Base-by-base conservation (phyloP, 2,888 invertebrate genomes). In the Leucania comma region DNA sequence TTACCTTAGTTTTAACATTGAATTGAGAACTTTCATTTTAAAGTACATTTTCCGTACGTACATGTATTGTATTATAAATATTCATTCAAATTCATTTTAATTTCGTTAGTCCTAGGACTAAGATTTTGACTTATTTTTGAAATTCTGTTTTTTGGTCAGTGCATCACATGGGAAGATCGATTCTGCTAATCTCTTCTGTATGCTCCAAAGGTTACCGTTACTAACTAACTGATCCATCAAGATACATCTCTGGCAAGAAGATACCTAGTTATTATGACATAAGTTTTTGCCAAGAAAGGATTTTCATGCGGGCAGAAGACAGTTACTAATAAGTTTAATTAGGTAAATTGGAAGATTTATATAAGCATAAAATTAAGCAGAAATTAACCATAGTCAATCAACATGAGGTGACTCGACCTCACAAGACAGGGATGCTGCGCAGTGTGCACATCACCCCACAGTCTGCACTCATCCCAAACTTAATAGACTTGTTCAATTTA, bases 401-500 rank as follows among this genome's bases (percentile, higher is more conserved):
- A 60, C 53, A 61, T 29, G 56, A 57, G 61, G 63, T 74, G 70
- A 75, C 38, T 35, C 64, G 67, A 68, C 56, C 68, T 60, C 68
- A 59, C 72, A 32, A 66, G 59, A 58, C 64, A 53, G 10, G 68
- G 29, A 48, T 57, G 59, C 59, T 46, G 54, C 59, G 67, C 72
- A 61, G 71, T 46, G 54, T 61, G 68, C 72, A 61, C 72, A 75
- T 59, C 59, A 26, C 68, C 77, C 76, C 79, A 82, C 80, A 84
- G 87, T 86, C 85, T 79, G 83, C 78, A 83, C 87, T 84, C 85
- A 81, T 84, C 86, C 76, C 74, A 78, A 82, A 81, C 77, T 77
- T 77, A 83, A 85, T 86, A 85, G 60, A 87, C 87, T 86, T 83
- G 86, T 87, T 78, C 82, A 86, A 83, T 87, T 90, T 91, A 87